Evolutionary conservation across 2,797 vertebrate species (phyloP).

Genomic region (Xenops minutus): DNA sequence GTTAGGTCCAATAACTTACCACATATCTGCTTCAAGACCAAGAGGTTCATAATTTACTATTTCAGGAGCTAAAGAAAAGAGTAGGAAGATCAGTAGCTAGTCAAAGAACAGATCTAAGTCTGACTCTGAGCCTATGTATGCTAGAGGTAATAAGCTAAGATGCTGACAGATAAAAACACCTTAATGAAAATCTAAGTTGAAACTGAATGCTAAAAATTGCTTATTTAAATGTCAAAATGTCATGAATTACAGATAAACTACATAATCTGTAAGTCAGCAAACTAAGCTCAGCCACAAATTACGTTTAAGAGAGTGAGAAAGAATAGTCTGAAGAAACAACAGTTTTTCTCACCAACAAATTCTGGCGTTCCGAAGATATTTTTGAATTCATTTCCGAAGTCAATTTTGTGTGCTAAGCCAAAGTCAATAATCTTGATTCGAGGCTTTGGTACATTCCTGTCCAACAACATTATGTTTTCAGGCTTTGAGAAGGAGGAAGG

Average conservation of each 20-base stretch:
- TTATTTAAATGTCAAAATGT: background rate
- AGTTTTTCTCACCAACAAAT: slow-evolving; percentile 90
- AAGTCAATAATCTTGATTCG: slow-evolving; percentile 99
- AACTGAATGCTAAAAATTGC: background rate
- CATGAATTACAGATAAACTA: background rate
- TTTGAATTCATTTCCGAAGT: slow-evolving; percentile 98
- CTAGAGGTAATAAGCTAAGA: background rate
- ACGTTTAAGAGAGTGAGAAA: background rate
- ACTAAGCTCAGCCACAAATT: background rate
- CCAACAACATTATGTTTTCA: slow-evolving; percentile 98
- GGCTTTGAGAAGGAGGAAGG: slow-evolving; percentile 77
- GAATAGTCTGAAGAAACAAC: background rate
- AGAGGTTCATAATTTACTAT: slow-evolving; percentile 98
- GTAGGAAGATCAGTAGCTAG: slow-evolving; percentile 33
- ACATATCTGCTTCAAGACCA: slow-evolving; percentile 98
- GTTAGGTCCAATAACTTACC: slow-evolving; percentile 80
- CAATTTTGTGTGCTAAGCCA: slow-evolving; percentile 96
- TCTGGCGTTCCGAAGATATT: slow-evolving; percentile 99
- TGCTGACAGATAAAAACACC: background rate
- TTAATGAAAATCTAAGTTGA: background rate
- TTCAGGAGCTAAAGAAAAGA: slow-evolving; percentile 88
- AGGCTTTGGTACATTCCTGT: slow-evolving; percentile 89
- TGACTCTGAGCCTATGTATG: background rate
- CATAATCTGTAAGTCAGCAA: background rate
- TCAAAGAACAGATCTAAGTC: background rate